These are phyloP conservation scores for Pangasianodon hypophthalmus DNA, from an alignment of 2,113 vertebrate species.

Conservation along the genomic window DNA sequence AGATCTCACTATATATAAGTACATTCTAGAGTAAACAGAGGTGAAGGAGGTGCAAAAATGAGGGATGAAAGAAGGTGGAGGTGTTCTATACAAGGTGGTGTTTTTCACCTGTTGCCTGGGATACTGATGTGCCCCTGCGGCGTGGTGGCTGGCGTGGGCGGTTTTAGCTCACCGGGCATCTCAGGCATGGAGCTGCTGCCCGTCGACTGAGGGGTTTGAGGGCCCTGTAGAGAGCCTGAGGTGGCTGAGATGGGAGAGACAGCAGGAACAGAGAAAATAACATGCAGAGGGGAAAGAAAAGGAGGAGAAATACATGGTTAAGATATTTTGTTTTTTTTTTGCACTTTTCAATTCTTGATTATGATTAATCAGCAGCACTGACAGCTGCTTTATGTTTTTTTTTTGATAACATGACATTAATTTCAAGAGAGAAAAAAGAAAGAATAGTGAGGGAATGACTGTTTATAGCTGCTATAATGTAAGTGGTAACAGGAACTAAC, in stretches of 20 bases:
- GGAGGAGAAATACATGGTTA: no score
- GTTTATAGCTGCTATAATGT: neutral
- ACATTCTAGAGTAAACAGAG: neutral
- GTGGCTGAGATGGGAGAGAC: slow-evolving; percentile 71
- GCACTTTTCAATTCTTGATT: neutral
- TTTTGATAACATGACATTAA: neutral
- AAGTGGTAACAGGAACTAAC: neutral
- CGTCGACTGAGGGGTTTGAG: slow-evolving; percentile 92
- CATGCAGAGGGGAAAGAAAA: slow-evolving; percentile 29
- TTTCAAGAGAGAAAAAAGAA: neutral
- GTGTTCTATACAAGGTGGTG: neutral
- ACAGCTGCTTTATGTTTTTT: neutral
- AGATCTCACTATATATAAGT: neutral
- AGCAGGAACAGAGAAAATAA: slow-evolving; percentile 33
- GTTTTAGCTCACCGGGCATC: slow-evolving; percentile 86
- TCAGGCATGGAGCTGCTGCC: slow-evolving; percentile 91
- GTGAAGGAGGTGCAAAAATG: neutral
- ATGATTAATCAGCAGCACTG: neutral
- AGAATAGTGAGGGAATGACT: neutral
- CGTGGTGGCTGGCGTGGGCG: slow-evolving; percentile 87
- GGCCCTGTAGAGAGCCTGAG: slow-evolving; percentile 91
- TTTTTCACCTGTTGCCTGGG: slow-evolving; percentile 77
- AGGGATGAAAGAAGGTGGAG: neutral
- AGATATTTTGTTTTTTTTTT: neutral
- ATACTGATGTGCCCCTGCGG: slow-evolving; percentile 85